phyloP scores from a whole-genome alignment of 2,797 vertebrate genomes.

The Catamblyrhynchus diadema region DNA sequence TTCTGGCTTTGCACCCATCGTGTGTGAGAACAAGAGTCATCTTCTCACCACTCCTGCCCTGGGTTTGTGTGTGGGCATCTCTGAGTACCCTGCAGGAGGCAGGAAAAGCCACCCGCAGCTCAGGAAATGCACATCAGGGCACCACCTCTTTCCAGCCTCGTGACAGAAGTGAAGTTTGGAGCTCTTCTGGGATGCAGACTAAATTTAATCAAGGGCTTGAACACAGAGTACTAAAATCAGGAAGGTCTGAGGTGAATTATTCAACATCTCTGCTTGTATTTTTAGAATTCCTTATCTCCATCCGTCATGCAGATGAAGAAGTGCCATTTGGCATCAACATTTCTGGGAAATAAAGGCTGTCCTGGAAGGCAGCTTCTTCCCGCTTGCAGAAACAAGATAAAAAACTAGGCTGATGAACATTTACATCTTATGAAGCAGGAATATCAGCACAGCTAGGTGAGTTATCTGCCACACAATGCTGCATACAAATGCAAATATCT shows the following conservation, averaged over 20 bases:
- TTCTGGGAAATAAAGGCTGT: slow-evolving; percentile 24
- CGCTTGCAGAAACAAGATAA: not conserved
- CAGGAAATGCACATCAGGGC: not conserved
- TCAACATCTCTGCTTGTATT: slow-evolving; percentile 21
- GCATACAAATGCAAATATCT: not conserved
- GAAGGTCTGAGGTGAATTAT: slow-evolving; percentile 55
- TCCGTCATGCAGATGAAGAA: not conserved
- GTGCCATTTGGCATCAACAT: not conserved
- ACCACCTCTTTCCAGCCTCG: not conserved
- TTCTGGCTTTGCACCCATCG: not conserved
- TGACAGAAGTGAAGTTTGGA: not conserved
- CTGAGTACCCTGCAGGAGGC: not conserved
- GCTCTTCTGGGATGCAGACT: slow-evolving; percentile 11
- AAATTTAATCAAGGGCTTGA: slow-evolving; percentile 42
- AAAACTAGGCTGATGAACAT: not conserved
- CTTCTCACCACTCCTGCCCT: not conserved
- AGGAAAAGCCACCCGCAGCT: not conserved
- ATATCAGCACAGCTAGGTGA: not conserved
- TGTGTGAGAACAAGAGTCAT: not conserved
- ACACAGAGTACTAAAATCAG: slow-evolving; percentile 12
- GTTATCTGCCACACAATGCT: not conserved
- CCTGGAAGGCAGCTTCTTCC: not conserved
- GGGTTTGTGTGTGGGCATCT: not conserved
- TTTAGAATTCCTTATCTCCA: slow-evolving; percentile 39
- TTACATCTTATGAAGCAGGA: not conserved